Evolutionary conservation across 2,888 invertebrate species (phyloP).

Genomic region (Mythimna impura): DNA sequence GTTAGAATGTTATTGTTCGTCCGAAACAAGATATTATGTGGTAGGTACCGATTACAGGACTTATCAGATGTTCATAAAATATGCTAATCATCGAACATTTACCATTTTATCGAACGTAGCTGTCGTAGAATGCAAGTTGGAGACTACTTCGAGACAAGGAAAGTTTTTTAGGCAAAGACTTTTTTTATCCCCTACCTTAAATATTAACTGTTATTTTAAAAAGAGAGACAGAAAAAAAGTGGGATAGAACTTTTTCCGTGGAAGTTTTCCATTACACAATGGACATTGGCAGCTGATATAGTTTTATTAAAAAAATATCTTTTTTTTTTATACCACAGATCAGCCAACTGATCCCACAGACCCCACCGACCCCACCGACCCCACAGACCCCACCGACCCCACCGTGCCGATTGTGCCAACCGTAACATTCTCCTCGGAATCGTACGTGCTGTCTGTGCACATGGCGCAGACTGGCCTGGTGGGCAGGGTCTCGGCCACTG

Average conservation of each 20-base stretch:
- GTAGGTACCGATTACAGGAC: too few relatives aligned
- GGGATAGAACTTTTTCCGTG: not conserved
- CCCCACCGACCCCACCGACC: not conserved
- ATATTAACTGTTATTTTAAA: slow-evolving; percentile 4
- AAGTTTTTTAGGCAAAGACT: not conserved
- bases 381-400: slow-evolving; percentile 42
- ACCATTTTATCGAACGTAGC: not conserved
- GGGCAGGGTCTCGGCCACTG: slow-evolving; percentile 78
- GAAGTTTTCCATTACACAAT: not conserved
- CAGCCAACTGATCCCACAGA: not conserved
- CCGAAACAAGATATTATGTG: not conserved
- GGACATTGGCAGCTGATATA: not conserved
- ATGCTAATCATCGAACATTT: not conserved
- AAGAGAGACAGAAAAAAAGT: too few relatives aligned
- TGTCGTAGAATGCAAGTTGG: not conserved
- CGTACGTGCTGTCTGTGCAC: slow-evolving; percentile 76
- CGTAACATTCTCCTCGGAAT: slow-evolving; percentile 76
- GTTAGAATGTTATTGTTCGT: not conserved
- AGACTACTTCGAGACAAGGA: not conserved
- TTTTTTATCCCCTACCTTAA: not conserved
- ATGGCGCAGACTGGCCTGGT: slow-evolving; percentile 75
- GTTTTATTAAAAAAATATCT: not conserved
- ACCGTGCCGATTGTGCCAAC: slow-evolving; percentile 69
- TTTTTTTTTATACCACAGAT: slow-evolving; percentile 17
- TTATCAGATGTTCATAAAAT: not conserved